Percentiles rank a stretch among this genome's conserved stretches.
These are phyloP conservation scores for Erebia ligea DNA, from an alignment of 2,888 invertebrate genomes.

Conservation along the genomic window DNA sequence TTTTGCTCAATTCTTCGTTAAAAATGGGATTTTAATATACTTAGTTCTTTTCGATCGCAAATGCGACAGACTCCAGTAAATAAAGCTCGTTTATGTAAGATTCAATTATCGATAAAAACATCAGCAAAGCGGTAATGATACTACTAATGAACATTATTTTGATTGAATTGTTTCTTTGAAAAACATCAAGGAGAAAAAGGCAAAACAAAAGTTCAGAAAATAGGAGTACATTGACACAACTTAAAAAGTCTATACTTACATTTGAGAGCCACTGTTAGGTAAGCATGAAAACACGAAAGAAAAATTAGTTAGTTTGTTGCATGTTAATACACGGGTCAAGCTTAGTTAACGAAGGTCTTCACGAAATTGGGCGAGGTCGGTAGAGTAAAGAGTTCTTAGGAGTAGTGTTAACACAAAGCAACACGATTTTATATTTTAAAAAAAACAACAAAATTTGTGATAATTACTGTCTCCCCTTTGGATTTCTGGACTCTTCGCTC, in stretches of 20 bases:
- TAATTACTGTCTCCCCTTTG: too few relatives aligned
- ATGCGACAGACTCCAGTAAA: conserved; percentile 34
- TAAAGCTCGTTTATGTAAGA: conserved; percentile 36
- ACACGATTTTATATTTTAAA: too few relatives aligned
- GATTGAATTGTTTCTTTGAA: conserved; percentile 24
- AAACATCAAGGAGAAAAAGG: neutral
- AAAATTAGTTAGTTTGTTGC: conserved; percentile 38
- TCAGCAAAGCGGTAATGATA: conserved; percentile 33
- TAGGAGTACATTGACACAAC: neutral
- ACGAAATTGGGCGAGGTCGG: too few relatives aligned
- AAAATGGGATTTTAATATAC: conserved; percentile 25
- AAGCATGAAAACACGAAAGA: conserved; percentile 64
- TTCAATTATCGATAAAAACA: conserved; percentile 42
- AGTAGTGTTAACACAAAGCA: too few relatives aligned
- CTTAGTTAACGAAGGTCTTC: too few relatives aligned
- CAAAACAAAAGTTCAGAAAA: neutral
- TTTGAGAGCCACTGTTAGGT: conserved; percentile 73
- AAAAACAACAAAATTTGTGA: too few relatives aligned
- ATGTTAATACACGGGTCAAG: too few relatives aligned
- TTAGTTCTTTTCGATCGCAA: conserved; percentile 30
- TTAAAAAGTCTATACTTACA: conserved; percentile 66
- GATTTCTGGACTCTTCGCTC: too few relatives aligned
- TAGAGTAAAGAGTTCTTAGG: too few relatives aligned
- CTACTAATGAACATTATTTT: conserved; percentile 26
- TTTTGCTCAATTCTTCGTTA: conserved; percentile 20